Conservation (phyloP, 1,140 invertebrate genomes). For the Ridgeia piscesae region DNA sequence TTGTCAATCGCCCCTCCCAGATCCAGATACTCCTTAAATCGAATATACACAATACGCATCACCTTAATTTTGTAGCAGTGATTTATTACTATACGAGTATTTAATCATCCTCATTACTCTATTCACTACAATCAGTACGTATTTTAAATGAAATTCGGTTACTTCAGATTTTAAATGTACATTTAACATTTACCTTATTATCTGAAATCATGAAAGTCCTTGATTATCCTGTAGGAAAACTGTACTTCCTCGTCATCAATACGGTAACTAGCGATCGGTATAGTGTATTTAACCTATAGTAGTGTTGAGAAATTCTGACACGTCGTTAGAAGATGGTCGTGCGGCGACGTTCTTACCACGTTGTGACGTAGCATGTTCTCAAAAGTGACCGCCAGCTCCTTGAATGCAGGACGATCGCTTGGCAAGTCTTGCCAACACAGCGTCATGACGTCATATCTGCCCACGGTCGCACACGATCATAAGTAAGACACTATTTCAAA, state of each 20-base stretch:
- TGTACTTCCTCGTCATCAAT: too few relatives aligned
- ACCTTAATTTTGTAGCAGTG: not conserved
- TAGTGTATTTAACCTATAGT: too few relatives aligned
- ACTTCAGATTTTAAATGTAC: not conserved
- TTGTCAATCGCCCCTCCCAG: not conserved
- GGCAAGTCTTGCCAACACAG: constrained; percentile 32
- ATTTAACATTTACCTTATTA: not conserved
- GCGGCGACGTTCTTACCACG: constrained; percentile 18
- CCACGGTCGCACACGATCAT: constrained; percentile 8
- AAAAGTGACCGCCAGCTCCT: constrained; percentile 21
- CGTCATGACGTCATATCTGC: constrained; percentile 32
- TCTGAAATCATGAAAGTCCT: not conserved
- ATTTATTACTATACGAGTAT: not conserved
- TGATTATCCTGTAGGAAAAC: not conserved
- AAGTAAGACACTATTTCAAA: too few relatives aligned
- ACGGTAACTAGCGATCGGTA: too few relatives aligned
- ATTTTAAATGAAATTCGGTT: not conserved
- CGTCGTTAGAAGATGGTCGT: not conserved
- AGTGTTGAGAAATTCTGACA: not conserved
- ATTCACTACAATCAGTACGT: not conserved
- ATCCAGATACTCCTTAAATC: not conserved
- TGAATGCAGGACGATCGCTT: constrained; percentile 28
- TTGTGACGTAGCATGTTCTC: constrained; percentile 31
- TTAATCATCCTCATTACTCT: not conserved
- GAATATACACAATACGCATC: not conserved